Conservation (phyloP, 2,797 vertebrate species). For the Craterocephalus amniculus region DNA sequence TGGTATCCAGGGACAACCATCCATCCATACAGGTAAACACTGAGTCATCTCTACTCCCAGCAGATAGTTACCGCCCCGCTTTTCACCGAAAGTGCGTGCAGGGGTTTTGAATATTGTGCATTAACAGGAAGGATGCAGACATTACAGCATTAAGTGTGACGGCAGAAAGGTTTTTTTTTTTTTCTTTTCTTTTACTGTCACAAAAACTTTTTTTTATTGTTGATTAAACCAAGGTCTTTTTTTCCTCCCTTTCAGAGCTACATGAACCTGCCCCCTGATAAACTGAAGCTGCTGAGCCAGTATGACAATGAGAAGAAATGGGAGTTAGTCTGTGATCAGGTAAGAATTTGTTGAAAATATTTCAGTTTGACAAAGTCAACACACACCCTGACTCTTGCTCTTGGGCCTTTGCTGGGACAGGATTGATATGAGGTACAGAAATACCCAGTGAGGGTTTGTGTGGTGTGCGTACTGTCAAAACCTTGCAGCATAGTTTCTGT, state of each 20-base stretch:
- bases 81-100: slow-evolving; percentile 13
- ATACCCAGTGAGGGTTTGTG: slow-evolving; percentile 9
- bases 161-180: background rate
- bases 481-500: slow-evolving; percentile 37
- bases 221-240: background rate
- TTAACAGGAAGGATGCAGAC: background rate
- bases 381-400: background rate
- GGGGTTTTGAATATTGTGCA: slow-evolving; percentile 27
- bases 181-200: too few relatives aligned
- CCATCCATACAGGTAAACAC: slow-evolving; percentile 43
- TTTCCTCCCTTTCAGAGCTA: slow-evolving; percentile 81
- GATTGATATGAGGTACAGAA: slow-evolving; percentile 22
- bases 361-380: background rate
- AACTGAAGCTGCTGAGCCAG: slow-evolving; percentile 90
- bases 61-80: slow-evolving; percentile 6
- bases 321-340: slow-evolving; percentile 97
- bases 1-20: slow-evolving; percentile 39
- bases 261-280: slow-evolving; percentile 97
- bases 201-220: background rate
- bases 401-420: background rate
- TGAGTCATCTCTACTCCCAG: slow-evolving; percentile 52
- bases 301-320: slow-evolving; percentile 98
- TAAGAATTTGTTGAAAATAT: slow-evolving; percentile 52
- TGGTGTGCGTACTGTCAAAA: slow-evolving; percentile 22
- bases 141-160: background rate